Conservation (phyloP, 2,797 vertebrate genomes). For the Acanthurus lineatus region DNA sequence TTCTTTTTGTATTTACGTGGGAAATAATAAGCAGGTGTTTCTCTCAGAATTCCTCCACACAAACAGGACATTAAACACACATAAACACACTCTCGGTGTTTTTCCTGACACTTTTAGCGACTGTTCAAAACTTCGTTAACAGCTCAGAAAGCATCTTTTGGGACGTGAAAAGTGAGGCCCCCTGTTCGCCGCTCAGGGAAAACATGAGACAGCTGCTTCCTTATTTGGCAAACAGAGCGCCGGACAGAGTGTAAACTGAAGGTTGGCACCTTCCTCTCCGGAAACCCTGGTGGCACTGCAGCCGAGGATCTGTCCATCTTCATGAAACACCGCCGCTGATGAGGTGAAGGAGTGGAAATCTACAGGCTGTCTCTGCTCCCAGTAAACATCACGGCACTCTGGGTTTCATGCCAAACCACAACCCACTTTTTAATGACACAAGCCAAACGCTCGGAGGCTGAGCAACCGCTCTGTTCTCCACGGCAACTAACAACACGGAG, state of each 20-base stretch:
- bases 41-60: slow-evolving; percentile 24
- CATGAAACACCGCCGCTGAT: slow-evolving; percentile 52
- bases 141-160: slow-evolving; percentile 16
- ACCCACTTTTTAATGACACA: slow-evolving; percentile 58
- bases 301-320: slow-evolving; percentile 64
- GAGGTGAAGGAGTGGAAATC: slow-evolving; percentile 67
- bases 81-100: slow-evolving; percentile 44
- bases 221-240: slow-evolving; percentile 81
- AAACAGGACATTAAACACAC: slow-evolving; percentile 45
- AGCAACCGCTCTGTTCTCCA: slow-evolving; percentile 58
- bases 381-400: slow-evolving; percentile 75
- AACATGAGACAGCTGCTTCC: slow-evolving; percentile 80
- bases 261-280: slow-evolving; percentile 76
- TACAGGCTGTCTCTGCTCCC: slow-evolving; percentile 59
- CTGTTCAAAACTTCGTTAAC: slow-evolving; percentile 11
- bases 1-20: slow-evolving; percentile 31
- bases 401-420: slow-evolving; percentile 75
- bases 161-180: slow-evolving; percentile 49
- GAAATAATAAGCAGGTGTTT: slow-evolving; percentile 40
- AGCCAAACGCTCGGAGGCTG: slow-evolving; percentile 59
- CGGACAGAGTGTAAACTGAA: slow-evolving; percentile 72
- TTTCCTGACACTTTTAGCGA: slow-evolving; percentile 27
- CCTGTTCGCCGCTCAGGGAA: slow-evolving; percentile 54
- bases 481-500: slow-evolving; percentile 50
- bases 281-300: slow-evolving; percentile 59